phyloP scores from a whole-genome alignment of 2,797 vertebrate genomes.

The Rhynchotus rufescens region DNA sequence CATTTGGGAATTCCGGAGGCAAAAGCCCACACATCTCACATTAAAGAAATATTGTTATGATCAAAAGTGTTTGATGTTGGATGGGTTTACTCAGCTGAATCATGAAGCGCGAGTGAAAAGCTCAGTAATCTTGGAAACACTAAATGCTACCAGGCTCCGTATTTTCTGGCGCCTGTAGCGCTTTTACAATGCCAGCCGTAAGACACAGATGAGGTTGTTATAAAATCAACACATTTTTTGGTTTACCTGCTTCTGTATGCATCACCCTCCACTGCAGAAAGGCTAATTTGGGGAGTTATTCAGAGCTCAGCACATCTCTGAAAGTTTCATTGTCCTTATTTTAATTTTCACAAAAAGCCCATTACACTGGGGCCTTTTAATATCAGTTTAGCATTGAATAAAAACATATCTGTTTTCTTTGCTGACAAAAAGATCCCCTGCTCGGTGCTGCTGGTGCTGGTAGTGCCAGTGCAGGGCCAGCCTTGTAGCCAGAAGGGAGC shows the following conservation, averaged over 20 bases:
- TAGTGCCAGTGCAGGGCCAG: background rate
- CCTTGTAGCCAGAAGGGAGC: background rate
- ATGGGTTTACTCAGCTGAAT: background rate
- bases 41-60: background rate
- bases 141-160: background rate
- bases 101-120: background rate
- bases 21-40: background rate
- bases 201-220: background rate
- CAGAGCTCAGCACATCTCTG: slow-evolving; percentile 52
- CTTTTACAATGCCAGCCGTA: background rate
- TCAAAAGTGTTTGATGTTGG: background rate
- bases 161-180: slow-evolving; percentile 5
- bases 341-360: slow-evolving; percentile 57
- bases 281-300: slow-evolving; percentile 40
- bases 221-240: slow-evolving; percentile 15
- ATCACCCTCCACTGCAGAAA: background rate
- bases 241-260: slow-evolving; percentile 26
- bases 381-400: slow-evolving; percentile 34
- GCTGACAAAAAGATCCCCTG: background rate
- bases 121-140: background rate
- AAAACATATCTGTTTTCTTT: background rate
- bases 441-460: background rate
- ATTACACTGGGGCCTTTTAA: slow-evolving; percentile 36
- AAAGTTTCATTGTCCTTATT: slow-evolving; percentile 56
- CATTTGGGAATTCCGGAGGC: background rate